Conservation (phyloP, 2,888 invertebrate genomes). For the Tachina lurida region DNA sequence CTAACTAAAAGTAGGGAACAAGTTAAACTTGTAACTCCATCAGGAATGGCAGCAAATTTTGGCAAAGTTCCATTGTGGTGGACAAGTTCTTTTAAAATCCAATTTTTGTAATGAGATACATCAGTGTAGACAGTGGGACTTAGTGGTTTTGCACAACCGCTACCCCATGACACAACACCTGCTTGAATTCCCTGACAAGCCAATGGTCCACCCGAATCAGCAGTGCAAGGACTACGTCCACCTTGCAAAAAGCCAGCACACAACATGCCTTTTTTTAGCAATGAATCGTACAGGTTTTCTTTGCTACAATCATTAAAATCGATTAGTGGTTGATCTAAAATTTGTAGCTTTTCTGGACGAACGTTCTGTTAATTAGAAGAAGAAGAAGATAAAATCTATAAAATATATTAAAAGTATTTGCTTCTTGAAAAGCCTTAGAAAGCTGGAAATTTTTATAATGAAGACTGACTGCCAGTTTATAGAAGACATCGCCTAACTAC, state of each 20-base stretch:
- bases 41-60: constrained; percentile 7
- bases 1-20: constrained; percentile 37
- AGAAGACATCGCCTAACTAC: no score
- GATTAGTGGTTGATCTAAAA: constrained; percentile 76
- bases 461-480: no score
- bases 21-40: constrained; percentile 26
- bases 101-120: constrained; percentile 81
- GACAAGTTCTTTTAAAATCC: constrained; percentile 67
- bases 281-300: constrained; percentile 72
- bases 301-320: constrained; percentile 78
- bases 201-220: constrained; percentile 93
- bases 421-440: no score
- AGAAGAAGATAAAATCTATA: neutral
- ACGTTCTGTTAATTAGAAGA: constrained; percentile 62
- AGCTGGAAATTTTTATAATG: no score
- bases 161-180: constrained; percentile 93
- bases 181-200: constrained; percentile 86
- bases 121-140: constrained; percentile 91
- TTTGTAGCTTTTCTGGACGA: constrained; percentile 74
- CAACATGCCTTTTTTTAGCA: constrained; percentile 87
- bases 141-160: constrained; percentile 88
- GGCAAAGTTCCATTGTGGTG: constrained; percentile 47
- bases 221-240: constrained; percentile 91
- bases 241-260: constrained; percentile 91
- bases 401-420: neutral